Conservation (phyloP, 2,888 invertebrate species). For the Cantharis nigra region DNA sequence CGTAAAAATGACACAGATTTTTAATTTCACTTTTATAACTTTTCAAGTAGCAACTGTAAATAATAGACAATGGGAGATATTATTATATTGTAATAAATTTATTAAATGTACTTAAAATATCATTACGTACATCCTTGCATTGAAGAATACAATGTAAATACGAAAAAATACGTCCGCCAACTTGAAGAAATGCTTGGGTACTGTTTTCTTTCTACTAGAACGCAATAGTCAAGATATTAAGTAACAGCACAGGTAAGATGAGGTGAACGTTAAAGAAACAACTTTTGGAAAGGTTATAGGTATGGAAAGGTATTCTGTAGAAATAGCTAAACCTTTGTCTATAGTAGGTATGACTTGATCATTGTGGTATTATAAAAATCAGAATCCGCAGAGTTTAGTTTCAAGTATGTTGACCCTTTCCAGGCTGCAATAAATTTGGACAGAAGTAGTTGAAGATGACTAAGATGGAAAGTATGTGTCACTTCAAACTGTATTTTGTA, state of each 20-base stretch:
- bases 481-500: background rate
- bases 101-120: constrained; percentile 3
- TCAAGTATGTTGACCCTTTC: background rate
- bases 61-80: background rate
- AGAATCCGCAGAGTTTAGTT: background rate
- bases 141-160: background rate
- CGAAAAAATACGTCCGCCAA: background rate
- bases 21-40: background rate
- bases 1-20: background rate
- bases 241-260: constrained; percentile 18
- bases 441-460: background rate
- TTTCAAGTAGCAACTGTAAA: background rate
- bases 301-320: background rate
- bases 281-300: constrained; percentile 10
- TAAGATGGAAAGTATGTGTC: background rate
- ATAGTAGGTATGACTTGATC: background rate
- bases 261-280: constrained; percentile 4
- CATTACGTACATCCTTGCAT: constrained; percentile 8
- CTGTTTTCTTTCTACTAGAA: background rate
- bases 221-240: constrained; percentile 8
- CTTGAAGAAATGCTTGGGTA: background rate
- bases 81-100: background rate
- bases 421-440: background rate
- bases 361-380: background rate
- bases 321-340: background rate